Percentiles rank a stretch among this genome's conserved stretches.
Evolutionary conservation across 2,888 invertebrate species (phyloP).

Genomic region (Hyposoter didymator): DNA sequence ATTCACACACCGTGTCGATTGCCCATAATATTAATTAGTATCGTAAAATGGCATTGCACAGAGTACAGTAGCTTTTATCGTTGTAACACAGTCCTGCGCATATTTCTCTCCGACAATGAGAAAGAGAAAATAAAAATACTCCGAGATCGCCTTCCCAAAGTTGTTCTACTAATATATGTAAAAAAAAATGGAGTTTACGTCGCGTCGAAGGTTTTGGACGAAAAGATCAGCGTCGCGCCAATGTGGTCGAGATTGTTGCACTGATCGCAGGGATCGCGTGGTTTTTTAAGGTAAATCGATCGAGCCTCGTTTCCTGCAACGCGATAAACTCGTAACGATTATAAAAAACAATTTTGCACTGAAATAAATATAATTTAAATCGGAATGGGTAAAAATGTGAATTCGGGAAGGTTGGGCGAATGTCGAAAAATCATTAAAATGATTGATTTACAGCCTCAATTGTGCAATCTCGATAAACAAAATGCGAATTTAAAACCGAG

Average conservation of each 20-base stretch:
- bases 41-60: conserved; percentile 17
- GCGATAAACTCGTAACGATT: no score
- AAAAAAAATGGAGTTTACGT: background rate
- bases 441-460: background rate
- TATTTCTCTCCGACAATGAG: background rate
- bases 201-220: conserved; percentile 21
- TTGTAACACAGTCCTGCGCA: conserved; percentile 6
- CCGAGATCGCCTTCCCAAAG: conserved; percentile 50
- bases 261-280: background rate
- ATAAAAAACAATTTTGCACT: background rate
- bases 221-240: background rate
- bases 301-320: background rate
- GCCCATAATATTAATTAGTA: background rate
- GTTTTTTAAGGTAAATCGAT: background rate
- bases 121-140: background rate
- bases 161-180: conserved; percentile 25
- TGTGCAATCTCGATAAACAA: background rate
- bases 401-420: background rate
- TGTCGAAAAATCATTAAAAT: background rate
- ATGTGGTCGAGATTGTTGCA: conserved; percentile 10
- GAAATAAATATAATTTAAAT: background rate
- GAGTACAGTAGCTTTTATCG: conserved; percentile 35
- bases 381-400: background rate
- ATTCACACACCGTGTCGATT: background rate
- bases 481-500: conserved; percentile 3